These are phyloP conservation scores for Pelosia muscerda DNA, from an alignment of 2,888 invertebrate genomes.

Conservation along the genomic window DNA sequence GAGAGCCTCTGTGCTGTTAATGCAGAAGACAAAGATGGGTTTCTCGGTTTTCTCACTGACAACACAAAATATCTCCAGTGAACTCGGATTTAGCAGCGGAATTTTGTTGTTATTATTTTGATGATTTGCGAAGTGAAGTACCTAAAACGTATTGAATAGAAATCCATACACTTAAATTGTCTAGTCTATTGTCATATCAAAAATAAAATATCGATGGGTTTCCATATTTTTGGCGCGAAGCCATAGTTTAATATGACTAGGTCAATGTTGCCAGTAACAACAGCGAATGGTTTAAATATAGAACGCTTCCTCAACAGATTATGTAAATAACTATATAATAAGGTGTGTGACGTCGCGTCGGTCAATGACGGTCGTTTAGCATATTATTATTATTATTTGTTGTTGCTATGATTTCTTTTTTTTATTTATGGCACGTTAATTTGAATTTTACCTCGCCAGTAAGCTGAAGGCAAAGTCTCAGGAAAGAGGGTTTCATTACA, in stretches of 20 bases:
- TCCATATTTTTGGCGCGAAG: conserved; percentile 17
- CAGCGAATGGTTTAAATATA: conserved; percentile 16
- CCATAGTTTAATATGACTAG: conserved; percentile 15
- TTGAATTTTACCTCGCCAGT: no score
- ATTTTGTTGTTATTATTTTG: no score
- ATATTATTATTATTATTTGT: neutral
- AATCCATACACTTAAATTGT: neutral
- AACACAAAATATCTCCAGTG: no score
- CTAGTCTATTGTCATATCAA: neutral
- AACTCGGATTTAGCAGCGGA: no score
- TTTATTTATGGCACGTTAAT: no score
- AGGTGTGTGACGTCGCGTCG: conserved; percentile 1
- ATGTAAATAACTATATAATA: conserved; percentile 8
- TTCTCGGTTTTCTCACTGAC: no score
- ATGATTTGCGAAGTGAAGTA: no score
- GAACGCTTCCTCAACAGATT: conserved; percentile 18
- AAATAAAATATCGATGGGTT: conserved; percentile 8
- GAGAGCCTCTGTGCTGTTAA: no score
- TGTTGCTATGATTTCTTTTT: neutral
- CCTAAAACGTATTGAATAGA: no score
- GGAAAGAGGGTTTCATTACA: no score
- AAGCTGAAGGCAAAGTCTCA: no score
- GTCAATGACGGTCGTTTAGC: conserved; percentile 4
- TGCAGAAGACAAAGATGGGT: no score
- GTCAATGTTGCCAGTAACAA: conserved; percentile 20